These are phyloP conservation scores for Leptatherina wallacei DNA, from an alignment of 2,797 vertebrate genomes.

Conservation along the genomic window DNA sequence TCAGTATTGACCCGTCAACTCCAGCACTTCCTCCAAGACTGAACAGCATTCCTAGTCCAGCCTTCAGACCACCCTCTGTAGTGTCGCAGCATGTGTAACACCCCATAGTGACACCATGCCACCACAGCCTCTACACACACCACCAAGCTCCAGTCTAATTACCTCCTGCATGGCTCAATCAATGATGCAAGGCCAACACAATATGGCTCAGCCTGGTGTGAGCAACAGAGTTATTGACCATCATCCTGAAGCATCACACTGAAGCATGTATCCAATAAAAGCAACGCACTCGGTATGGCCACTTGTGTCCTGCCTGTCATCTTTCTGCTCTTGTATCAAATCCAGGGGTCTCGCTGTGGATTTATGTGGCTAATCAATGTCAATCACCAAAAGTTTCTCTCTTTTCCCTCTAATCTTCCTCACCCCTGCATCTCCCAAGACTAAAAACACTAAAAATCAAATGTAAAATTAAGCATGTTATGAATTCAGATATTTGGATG, in stretches of 20 bases:
- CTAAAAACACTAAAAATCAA: neutral
- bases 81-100: conserved; percentile 60
- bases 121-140: conserved; percentile 71
- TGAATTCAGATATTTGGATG: neutral
- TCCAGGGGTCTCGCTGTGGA: conserved; percentile 51
- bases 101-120: conserved; percentile 73
- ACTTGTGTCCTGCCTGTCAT: conserved; percentile 57
- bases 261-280: conserved; percentile 72
- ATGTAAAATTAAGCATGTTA: neutral
- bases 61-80: conserved; percentile 32
- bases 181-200: conserved; percentile 79
- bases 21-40: conserved; percentile 52
- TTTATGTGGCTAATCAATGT: conserved; percentile 67
- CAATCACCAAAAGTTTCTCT: conserved; percentile 65
- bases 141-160: conserved; percentile 77
- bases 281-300: conserved; percentile 45
- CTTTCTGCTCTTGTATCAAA: conserved; percentile 49
- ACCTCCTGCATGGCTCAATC: conserved; percentile 81
- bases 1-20: conserved; percentile 73
- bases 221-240: conserved; percentile 74
- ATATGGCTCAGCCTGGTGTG: conserved; percentile 67
- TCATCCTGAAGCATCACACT: conserved; percentile 68
- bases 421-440: conserved; percentile 3
- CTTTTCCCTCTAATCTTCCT: conserved; percentile 23
- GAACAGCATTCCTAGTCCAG: conserved; percentile 41